Conservation (phyloP, 2,888 invertebrate genomes). For the Polietes domitor region DNA sequence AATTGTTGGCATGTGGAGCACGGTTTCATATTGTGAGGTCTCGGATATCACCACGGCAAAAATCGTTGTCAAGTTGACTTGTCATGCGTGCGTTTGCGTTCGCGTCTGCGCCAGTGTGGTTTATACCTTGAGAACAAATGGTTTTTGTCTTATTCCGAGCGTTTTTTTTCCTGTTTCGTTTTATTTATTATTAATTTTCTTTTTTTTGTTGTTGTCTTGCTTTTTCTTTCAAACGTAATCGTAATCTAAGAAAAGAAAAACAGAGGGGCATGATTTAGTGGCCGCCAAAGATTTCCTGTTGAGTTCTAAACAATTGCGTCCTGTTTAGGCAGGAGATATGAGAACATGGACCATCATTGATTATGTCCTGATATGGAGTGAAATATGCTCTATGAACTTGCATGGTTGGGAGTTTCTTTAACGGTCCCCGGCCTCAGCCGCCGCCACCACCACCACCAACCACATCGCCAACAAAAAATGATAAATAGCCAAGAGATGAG, state of each 20-base stretch:
- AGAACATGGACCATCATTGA: constrained; percentile 54
- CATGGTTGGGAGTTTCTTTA: constrained; percentile 1
- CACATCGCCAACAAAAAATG: constrained; percentile 46
- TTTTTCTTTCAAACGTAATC: neutral
- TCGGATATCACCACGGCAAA: constrained; percentile 51
- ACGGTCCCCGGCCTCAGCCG: neutral
- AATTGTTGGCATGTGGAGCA: constrained; percentile 67
- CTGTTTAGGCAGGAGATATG: constrained; percentile 48
- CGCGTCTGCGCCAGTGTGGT: neutral
- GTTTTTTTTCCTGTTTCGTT: neutral
- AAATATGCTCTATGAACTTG: constrained; percentile 17
- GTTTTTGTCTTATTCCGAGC: neutral
- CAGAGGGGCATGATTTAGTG: constrained; percentile 16
- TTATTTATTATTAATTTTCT: too few species aligned
- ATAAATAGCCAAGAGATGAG: constrained; percentile 28
- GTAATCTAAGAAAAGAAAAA: too few species aligned
- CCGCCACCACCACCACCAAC: neutral
- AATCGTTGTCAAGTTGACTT: constrained; percentile 22
- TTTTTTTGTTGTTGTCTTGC: too few species aligned
- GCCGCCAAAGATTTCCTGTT: constrained; percentile 31
- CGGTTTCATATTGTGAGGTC: constrained; percentile 64
- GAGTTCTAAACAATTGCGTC: constrained; percentile 56
- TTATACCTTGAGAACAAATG: neutral
- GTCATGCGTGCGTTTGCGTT: neutral
- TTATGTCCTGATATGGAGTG: constrained; percentile 59